Percentiles rank a stretch among this genome's conserved stretches.
Evolutionary conservation across 2,113 vertebrate genomes (phyloP).

Genomic region (Scatophagus argus): DNA sequence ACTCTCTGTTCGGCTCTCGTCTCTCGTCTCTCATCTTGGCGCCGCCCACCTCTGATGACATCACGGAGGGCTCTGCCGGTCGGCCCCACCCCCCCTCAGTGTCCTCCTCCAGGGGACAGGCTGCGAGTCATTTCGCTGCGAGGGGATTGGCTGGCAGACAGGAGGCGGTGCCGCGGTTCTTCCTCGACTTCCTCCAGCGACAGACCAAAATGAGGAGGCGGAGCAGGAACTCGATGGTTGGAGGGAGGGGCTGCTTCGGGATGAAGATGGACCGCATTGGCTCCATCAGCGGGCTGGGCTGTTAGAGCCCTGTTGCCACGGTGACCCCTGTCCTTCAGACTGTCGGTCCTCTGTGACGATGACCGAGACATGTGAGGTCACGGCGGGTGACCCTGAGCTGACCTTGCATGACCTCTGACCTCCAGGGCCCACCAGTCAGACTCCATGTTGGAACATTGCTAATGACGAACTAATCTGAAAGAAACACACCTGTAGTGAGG

Average conservation of each 20-base stretch:
- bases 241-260: slow-evolving; percentile 85
- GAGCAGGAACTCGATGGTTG: slow-evolving; percentile 71
- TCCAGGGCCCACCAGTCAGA: slow-evolving; percentile 1
- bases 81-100: neutral
- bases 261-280: slow-evolving; percentile 89
- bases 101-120: neutral
- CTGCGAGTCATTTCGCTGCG: neutral
- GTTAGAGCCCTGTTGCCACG: slow-evolving; percentile 52
- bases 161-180: slow-evolving; percentile 55
- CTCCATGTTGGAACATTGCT: slow-evolving; percentile 35
- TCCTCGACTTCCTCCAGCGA: slow-evolving; percentile 76
- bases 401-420: slow-evolving; percentile 56
- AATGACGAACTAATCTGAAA: slow-evolving; percentile 7
- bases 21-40: slow-evolving; percentile 74
- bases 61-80: slow-evolving; percentile 68
- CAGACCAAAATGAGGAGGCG: slow-evolving; percentile 77
- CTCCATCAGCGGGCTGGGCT: slow-evolving; percentile 85
- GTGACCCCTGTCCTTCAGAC: neutral
- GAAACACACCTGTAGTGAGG: neutral
- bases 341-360: neutral
- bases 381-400: neutral
- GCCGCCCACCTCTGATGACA: slow-evolving; percentile 51
- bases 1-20: slow-evolving; percentile 74
- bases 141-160: neutral
- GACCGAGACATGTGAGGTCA: slow-evolving; percentile 30